A percentile compares a stretch with the other conserved stretches of the same genome.
Conservation (phyloP, 1,140 invertebrate species). For the Trinorchestia longiramus region DNA sequence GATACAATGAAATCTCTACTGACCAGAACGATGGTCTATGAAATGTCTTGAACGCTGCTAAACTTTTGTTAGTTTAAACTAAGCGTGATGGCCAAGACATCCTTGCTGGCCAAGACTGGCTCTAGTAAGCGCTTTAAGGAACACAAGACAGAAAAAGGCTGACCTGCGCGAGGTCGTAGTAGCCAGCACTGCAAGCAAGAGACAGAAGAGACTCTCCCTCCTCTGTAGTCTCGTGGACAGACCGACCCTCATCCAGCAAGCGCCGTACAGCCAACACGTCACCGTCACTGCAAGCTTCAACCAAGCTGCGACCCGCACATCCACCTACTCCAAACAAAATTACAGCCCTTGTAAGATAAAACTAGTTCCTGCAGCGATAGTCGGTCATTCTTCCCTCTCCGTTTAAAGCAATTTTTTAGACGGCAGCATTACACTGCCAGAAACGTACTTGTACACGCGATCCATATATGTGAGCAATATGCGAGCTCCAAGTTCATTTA, state of each 20-base stretch:
- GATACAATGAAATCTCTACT: not conserved
- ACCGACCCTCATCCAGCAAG: constrained; percentile 87
- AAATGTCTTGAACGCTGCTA: not conserved
- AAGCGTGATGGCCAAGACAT: not conserved
- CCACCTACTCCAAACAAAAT: constrained; percentile 28
- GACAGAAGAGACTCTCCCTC: constrained; percentile 93
- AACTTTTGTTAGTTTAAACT: not conserved
- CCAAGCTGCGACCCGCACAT: constrained; percentile 71
- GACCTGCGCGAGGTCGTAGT: constrained; percentile 92
- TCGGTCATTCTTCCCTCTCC: too few species aligned
- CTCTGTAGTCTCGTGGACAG: constrained; percentile 91
- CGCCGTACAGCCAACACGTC: constrained; percentile 86
- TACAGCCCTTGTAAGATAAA: not conserved
- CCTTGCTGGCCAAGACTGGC: not conserved
- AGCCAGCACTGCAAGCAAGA: constrained; percentile 91
- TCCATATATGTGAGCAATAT: too few species aligned
- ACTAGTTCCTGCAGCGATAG: not conserved
- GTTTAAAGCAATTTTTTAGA: too few species aligned
- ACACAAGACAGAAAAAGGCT: not conserved
- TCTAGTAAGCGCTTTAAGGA: not conserved
- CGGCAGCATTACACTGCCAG: too few species aligned
- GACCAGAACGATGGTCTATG: not conserved
- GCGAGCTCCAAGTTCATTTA: too few species aligned
- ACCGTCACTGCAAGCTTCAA: constrained; percentile 91
- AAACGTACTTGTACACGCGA: too few species aligned